Base-by-base conservation (phyloP, 2,888 invertebrate genomes). In the Caenorhabditis panamensis region DNA sequence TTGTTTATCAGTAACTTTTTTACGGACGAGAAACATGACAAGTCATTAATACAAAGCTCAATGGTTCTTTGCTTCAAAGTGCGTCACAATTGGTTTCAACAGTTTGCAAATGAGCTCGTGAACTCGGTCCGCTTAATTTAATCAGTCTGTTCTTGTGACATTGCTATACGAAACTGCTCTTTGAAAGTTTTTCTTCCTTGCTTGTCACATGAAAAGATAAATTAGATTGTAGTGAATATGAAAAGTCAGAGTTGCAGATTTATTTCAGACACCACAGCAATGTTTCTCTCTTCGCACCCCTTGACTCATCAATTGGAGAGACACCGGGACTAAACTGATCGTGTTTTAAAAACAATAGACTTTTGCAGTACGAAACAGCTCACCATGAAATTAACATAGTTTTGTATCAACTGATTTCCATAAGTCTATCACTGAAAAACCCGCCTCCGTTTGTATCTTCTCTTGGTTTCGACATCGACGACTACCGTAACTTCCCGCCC, bases 401-500 rank as follows among this genome's bases (percentile, higher is more conserved):
- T 31, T 51, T 61, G 64, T 66, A 59, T 64, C 63, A 26, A 49
- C 13, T 61, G 66, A 75, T 75, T 75, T 66, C 53, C 53, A 75
- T 75, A 75, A 75, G 59, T 61, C 53, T 64, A 41, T 61, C 49
- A 61, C 69, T 24, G 36, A 22, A 64, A 41, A 66, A 66, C 75
- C 66, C 75, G 75, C 75, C 75, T 75, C 61, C 64, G 41, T 6
- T 24, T 44, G 64, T 44, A 64, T 75, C 58, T 53, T 75, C 75
- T 53, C 41, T 66, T 26, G 11, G 51, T 51, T 66, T 53, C 49
- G 58, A 41, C 59, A 61, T 53, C 49, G 51, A 41, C 53, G 18
- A 44, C 67, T 76, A 76, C 76, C 76, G 68, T 76, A 76, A 62
- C 76, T 28, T 67, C 76, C 76, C 76, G 76, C 76, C 76, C 76